Conservation (phyloP, 2,888 invertebrate species). For the Anagyrus pseudococci region DNA sequence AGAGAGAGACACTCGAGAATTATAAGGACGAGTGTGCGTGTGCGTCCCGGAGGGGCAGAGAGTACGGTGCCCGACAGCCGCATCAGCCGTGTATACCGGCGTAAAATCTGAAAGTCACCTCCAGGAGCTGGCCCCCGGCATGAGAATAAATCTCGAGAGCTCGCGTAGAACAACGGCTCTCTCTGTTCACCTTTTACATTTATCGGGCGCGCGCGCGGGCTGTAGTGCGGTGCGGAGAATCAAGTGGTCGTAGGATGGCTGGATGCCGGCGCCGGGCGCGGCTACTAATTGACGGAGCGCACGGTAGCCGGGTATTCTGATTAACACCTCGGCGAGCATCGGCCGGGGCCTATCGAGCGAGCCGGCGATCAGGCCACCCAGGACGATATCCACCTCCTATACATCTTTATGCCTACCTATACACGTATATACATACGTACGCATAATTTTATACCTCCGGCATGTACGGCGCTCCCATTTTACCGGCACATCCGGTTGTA, state of each 20-base stretch:
- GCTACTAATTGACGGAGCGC: conserved; percentile 60
- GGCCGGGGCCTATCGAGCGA: conserved; percentile 8
- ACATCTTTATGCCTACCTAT: too few species aligned
- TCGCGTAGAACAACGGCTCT: background rate
- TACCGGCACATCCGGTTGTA: too few species aligned
- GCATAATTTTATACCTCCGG: too few species aligned
- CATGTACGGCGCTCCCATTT: too few species aligned
- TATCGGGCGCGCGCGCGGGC: background rate
- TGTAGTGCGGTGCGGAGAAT: background rate
- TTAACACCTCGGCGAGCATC: conserved; percentile 53
- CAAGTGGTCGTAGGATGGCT: conserved; percentile 34
- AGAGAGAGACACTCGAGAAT: background rate
- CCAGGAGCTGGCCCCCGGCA: background rate
- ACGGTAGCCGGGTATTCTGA: conserved; percentile 54
- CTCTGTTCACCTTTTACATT: background rate
- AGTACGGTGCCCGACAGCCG: background rate
- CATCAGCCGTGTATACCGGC: background rate
- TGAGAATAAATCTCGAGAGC: background rate
- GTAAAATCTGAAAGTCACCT: background rate
- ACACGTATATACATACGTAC: background rate
- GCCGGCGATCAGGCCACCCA: background rate
- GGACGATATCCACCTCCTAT: too few species aligned
- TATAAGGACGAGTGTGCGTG: background rate
- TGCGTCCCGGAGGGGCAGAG: background rate
- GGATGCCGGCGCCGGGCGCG: conserved; percentile 41